These are phyloP conservation scores for Magallana angulata DNA, from an alignment of 1,140 invertebrate species.

Conservation along the genomic window DNA sequence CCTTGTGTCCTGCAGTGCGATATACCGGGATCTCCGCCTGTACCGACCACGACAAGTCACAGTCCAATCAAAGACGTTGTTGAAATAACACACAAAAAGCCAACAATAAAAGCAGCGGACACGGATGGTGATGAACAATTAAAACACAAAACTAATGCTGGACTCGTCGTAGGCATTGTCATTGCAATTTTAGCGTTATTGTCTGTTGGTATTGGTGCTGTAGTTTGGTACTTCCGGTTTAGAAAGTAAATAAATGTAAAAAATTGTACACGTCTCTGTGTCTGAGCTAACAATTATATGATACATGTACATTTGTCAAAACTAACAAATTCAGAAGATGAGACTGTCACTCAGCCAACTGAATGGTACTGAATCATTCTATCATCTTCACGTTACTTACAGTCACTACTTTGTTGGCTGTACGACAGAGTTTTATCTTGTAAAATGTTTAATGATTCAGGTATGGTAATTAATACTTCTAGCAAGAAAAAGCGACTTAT, in stretches of 20 bases:
- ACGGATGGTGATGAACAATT: not conserved
- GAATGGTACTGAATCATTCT: no score
- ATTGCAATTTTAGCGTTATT: not conserved
- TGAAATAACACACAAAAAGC: not conserved
- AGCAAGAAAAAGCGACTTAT: no score
- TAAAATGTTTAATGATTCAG: no score
- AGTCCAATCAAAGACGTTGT: not conserved
- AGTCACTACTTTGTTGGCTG: no score
- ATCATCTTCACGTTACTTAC: no score
- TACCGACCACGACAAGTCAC: not conserved
- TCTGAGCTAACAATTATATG: no score
- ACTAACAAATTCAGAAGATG: no score
- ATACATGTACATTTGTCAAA: no score
- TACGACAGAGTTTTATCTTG: no score
- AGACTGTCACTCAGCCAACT: no score
- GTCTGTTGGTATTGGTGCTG: not conserved
- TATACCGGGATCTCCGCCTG: not conserved
- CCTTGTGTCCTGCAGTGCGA: conserved; percentile 20
- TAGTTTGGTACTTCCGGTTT: conserved; percentile 10
- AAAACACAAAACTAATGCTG: not conserved
- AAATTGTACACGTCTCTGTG: no score
- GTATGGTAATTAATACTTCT: no score
- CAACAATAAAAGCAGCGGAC: not conserved
- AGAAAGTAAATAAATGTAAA: not conserved
- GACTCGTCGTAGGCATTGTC: not conserved